Conservation (phyloP, 2,113 vertebrate species). For the Machaerirhynchus nigripectus region DNA sequence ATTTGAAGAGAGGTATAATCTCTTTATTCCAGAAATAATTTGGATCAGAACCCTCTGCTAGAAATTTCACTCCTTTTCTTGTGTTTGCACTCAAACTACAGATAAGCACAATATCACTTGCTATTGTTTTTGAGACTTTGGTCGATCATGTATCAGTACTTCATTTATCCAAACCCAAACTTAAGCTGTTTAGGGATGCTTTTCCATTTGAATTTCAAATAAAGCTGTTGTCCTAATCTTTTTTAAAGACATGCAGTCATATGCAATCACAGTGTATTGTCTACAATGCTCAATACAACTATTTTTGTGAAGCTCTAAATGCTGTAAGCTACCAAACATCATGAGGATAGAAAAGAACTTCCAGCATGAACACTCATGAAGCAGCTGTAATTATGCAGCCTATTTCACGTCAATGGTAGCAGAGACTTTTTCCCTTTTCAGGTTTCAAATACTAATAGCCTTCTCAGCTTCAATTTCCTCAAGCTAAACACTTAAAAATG, state of each 20-base stretch:
- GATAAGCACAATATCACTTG: neutral
- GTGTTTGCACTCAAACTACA: slow-evolving; percentile 22
- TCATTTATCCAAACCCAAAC: neutral
- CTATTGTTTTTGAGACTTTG: slow-evolving; percentile 18
- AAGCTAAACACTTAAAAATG: neutral
- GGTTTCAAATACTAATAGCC: neutral
- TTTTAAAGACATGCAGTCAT: slow-evolving; percentile 44
- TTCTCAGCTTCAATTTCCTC: neutral
- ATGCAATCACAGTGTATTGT: slow-evolving; percentile 50
- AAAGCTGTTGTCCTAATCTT: neutral
- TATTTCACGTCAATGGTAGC: neutral
- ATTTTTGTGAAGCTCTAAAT: slow-evolving; percentile 19
- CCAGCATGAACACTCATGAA: neutral
- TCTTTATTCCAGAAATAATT: slow-evolving; percentile 31
- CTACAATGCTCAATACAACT: slow-evolving; percentile 15
- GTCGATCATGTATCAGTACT: neutral
- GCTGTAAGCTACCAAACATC: neutral
- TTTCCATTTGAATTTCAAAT: slow-evolving; percentile 47
- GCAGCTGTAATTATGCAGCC: neutral
- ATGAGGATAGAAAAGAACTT: neutral
- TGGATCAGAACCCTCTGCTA: slow-evolving; percentile 14
- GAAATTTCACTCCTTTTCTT: slow-evolving; percentile 17
- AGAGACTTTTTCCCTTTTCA: neutral
- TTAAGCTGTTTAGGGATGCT: neutral
- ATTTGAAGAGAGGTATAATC: slow-evolving; percentile 32